phyloP scores from a whole-genome alignment of 2,797 vertebrate genomes.

The Acrossocheilus fasciatus region DNA sequence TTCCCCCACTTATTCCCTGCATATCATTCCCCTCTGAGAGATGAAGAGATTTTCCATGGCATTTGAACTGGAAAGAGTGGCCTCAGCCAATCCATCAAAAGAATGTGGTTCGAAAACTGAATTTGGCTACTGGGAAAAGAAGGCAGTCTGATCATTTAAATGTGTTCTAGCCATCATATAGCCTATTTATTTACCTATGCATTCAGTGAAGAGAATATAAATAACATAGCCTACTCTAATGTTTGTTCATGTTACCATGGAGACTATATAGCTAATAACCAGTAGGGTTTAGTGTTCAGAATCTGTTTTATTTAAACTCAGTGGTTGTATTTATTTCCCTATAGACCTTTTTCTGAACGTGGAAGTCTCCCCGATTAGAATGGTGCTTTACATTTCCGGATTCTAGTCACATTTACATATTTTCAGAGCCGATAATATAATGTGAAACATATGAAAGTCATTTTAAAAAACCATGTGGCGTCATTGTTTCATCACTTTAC shows the following conservation, averaged over 20 bases:
- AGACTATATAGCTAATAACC: conserved; percentile 26
- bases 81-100: conserved; percentile 62
- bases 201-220: conserved; percentile 39
- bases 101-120: conserved; percentile 59
- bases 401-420: no score
- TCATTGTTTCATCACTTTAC: no score
- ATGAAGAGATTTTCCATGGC: conserved; percentile 63
- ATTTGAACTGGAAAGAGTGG: conserved; percentile 64
- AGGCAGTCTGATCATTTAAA: conserved; percentile 58
- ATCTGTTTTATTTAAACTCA: not conserved
- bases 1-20: conserved; percentile 36
- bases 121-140: conserved; percentile 60
- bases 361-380: no score
- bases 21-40: conserved; percentile 46
- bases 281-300: not conserved
- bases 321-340: not conserved
- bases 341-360: no score
- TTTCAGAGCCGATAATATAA: no score
- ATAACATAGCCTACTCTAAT: conserved; percentile 19
- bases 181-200: conserved; percentile 58
- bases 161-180: conserved; percentile 53
- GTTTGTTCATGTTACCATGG: conserved; percentile 15
- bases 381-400: no score
- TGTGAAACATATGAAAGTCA: no score
- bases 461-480: no score